Evolutionary conservation across 2,797 vertebrate genomes (phyloP), one percentile per base, ranked within the genome.

Genomic region (Artibeus jamaicensis): DNA sequence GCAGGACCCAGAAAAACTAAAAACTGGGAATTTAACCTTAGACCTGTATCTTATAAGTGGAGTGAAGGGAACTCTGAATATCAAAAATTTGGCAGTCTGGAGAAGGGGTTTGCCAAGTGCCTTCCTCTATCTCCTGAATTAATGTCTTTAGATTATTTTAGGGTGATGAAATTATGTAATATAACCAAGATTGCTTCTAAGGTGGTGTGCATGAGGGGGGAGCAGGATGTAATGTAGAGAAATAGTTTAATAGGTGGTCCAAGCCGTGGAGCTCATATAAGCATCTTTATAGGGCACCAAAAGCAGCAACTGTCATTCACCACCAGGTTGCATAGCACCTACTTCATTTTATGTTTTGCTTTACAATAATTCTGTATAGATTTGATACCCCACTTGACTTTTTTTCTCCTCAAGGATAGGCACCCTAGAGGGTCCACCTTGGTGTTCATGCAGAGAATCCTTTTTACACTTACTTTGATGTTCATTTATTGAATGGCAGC

Each of bases 61-160:
- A 86, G 26, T 29, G 12, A 90, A 83, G 42, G 70, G 37, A 26
- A 79, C 39, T n/a, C 32, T 68, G 34, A 44, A 94, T 39, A 93
- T 74, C 48, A 78, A 81, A 73, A 39, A 92, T 59, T 74, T 86
- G 76, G 59, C 68, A 92, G 48, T 62, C 9, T 89, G 46, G 68
- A 18, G 16, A 89, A 82, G 34, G 59, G 37, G 16, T 26, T 89
- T 89, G 68, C n/a, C 81, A 71, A 77, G 77, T 14, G 1, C 65
- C 11, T 86, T 86, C 62, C 53, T 79, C 53, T 89, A 39, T 77
- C 82, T 94, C 86, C 44, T 78, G 59, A 86, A 62, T 92, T 57
- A 29, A 65, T 70, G 22, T 86, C 82, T 96, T 89, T 44, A 83
- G 53, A 71, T 92, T 92, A 92, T 86, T 81, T 95, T 62, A 95